Evolutionary conservation across 2,888 invertebrate genomes (phyloP).

Genomic region (Platycnemis pennipes): DNA sequence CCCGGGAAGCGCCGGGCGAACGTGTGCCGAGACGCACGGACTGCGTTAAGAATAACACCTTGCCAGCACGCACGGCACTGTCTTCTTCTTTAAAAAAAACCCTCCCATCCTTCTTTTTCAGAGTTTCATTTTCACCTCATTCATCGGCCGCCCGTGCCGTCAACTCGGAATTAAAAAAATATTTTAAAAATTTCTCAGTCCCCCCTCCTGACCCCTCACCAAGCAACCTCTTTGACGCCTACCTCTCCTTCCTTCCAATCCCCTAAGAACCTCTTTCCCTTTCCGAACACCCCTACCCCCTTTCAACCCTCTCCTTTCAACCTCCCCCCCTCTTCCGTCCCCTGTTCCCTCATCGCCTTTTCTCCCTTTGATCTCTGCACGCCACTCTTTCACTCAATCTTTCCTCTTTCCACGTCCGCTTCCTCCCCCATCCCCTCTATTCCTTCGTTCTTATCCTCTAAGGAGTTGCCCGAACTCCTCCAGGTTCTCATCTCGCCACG

Average conservation of each 20-base stretch:
- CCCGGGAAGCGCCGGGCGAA: not conserved
- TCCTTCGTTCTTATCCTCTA: not conserved
- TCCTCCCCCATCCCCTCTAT: not conserved
- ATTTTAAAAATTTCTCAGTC: not conserved
- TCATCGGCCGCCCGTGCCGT: slow-evolving; percentile 15
- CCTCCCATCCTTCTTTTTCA: not conserved
- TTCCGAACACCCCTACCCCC: not conserved
- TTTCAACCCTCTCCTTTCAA: not conserved
- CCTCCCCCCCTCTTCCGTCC: not conserved
- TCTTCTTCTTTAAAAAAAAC: not conserved
- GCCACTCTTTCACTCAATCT: slow-evolving; percentile 22
- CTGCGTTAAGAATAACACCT: slow-evolving; percentile 31
- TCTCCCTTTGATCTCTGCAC: slow-evolving; percentile 11
- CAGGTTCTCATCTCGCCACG: not conserved
- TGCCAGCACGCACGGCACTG: not conserved
- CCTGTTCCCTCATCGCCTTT: not conserved
- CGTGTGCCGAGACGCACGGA: not conserved
- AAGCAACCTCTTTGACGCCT: not conserved
- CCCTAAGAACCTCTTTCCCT: not conserved
- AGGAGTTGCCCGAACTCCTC: not conserved
- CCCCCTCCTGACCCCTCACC: not conserved
- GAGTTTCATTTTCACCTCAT: slow-evolving; percentile 36
- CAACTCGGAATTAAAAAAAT: not conserved
- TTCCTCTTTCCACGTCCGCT: not conserved
- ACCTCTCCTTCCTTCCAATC: not conserved